Conservation (phyloP, 2,888 invertebrate species). For the Galeopsomyia nigrocyanea region DNA sequence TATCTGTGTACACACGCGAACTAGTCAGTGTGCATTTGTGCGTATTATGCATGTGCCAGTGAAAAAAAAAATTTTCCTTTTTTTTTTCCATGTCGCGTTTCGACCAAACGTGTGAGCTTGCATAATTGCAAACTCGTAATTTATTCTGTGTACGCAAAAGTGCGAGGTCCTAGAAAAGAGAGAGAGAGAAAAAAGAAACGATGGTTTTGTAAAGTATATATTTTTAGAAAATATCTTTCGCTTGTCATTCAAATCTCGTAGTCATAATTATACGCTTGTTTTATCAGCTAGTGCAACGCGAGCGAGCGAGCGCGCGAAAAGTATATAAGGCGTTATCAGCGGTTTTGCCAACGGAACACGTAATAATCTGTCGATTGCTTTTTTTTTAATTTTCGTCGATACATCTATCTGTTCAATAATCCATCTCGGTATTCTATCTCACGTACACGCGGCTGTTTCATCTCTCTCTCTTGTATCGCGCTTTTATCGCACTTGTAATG, state of each 20-base stretch:
- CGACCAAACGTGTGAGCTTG: background rate
- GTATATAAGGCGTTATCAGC: background rate
- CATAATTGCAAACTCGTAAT: slow-evolving; percentile 17
- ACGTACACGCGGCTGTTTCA: slow-evolving; percentile 14
- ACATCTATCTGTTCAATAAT: slow-evolving; percentile 16
- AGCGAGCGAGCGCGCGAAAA: background rate
- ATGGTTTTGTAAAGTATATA: background rate
- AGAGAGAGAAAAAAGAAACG: background rate
- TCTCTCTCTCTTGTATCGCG: too few relatives aligned
- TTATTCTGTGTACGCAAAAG: slow-evolving; percentile 28
- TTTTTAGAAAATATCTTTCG: slow-evolving; percentile 30
- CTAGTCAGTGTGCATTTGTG: background rate
- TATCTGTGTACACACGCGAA: slow-evolving; percentile 12
- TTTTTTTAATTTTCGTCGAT: too few relatives aligned
- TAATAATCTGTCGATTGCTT: slow-evolving; percentile 28
- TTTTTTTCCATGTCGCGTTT: background rate
- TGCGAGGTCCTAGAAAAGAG: background rate
- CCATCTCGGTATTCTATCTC: slow-evolving; percentile 36
- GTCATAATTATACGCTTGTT: background rate
- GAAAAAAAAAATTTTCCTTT: slow-evolving; percentile 26
- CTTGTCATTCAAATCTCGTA: too few relatives aligned
- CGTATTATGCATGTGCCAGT: background rate
- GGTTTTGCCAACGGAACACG: slow-evolving; percentile 30
- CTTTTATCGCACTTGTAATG: too few relatives aligned
- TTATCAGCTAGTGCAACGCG: background rate